A percentile compares a stretch with the other conserved stretches of the same genome.
Evolutionary conservation across 2,113 vertebrate genomes (phyloP).

Genomic region (Hylia prasina): DNA sequence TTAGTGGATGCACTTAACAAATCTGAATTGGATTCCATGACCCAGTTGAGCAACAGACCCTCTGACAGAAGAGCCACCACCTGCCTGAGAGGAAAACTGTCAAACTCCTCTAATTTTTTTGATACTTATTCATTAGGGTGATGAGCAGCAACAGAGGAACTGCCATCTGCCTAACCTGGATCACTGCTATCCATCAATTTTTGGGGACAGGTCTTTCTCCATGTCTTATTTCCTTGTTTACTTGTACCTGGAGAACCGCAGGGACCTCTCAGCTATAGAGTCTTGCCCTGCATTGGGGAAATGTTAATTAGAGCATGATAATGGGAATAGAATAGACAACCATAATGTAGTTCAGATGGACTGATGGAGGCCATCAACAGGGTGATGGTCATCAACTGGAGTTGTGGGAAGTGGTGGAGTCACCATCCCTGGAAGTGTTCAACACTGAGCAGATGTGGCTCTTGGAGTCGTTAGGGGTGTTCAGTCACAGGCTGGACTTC

Average conservation of each 20-base stretch:
- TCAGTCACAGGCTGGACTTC: neutral
- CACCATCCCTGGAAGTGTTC: neutral
- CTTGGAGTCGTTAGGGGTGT: neutral
- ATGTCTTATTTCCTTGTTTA: neutral
- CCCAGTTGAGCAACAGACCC: neutral
- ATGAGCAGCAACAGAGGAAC: neutral
- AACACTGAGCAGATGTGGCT: neutral
- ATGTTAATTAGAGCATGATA: neutral
- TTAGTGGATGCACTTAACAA: neutral
- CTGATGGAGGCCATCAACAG: neutral
- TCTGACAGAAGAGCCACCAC: neutral
- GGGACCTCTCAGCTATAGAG: neutral
- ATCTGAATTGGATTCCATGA: neutral
- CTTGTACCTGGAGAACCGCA: rapidly evolving
- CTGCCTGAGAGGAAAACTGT: neutral
- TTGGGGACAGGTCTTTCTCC: neutral
- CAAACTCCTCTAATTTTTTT: neutral
- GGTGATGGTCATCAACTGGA: neutral
- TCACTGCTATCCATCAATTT: neutral
- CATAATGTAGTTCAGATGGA: neutral
- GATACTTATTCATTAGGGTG: neutral
- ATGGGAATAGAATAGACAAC: neutral
- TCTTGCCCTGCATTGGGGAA: rapidly evolving
- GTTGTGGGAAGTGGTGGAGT: neutral
- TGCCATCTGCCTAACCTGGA: neutral